These are phyloP conservation scores for Schizopygopsis pylzovi DNA, from an alignment of 2,797 vertebrate species.

Conservation along the genomic window DNA sequence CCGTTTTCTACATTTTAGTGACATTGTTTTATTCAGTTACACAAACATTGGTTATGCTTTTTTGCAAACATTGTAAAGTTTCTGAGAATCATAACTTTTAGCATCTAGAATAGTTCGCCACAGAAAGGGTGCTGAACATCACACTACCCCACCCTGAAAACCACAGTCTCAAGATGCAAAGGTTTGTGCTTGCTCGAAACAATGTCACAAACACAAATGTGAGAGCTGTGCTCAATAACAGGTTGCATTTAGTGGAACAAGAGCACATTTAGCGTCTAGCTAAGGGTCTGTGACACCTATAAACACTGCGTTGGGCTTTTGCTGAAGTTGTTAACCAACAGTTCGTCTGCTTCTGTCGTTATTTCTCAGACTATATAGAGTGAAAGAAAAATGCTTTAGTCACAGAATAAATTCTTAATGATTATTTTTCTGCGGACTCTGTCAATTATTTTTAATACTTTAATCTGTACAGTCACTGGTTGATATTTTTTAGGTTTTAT, in stretches of 20 bases:
- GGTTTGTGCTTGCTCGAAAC: neutral
- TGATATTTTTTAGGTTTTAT: neutral
- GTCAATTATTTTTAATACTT: neutral
- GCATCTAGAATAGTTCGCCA: neutral
- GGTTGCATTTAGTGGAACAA: constrained; percentile 4
- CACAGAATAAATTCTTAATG: neutral
- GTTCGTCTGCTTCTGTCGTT: neutral
- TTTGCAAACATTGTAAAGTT: neutral
- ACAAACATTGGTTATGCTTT: neutral
- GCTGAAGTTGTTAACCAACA: neutral
- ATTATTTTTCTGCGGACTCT: neutral
- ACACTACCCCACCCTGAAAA: constrained; percentile 38
- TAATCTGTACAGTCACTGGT: neutral
- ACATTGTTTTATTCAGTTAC: neutral
- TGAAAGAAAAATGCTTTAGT: neutral
- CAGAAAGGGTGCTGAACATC: constrained; percentile 20
- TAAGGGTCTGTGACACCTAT: neutral
- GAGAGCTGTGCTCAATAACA: neutral
- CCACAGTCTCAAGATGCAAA: constrained; percentile 3
- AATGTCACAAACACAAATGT: neutral
- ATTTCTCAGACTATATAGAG: neutral
- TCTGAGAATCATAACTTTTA: neutral
- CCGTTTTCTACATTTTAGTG: no score
- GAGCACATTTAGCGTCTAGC: neutral
- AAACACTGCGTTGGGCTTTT: neutral